Conservation (phyloP, 2,888 invertebrate species). For the Prosopocoilus inquinatus region DNA sequence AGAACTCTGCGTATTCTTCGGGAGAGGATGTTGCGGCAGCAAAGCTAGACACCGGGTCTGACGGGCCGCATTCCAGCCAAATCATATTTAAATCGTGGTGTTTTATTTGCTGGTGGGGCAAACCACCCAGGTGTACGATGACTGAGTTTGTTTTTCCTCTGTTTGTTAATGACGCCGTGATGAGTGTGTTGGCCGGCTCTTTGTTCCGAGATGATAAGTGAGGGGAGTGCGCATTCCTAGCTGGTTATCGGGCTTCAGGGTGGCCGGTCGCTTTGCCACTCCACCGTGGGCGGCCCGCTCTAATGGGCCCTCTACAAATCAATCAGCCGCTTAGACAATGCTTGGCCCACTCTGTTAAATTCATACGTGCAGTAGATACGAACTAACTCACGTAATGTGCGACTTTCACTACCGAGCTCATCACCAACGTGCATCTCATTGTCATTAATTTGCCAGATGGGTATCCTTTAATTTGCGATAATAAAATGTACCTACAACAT, state of each 20-base stretch:
- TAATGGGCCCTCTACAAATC: slow-evolving; percentile 48
- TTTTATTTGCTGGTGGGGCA: slow-evolving; percentile 35
- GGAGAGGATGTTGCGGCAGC: no score
- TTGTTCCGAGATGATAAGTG: slow-evolving; percentile 37
- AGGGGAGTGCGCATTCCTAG: slow-evolving; percentile 40
- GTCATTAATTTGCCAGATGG: no score
- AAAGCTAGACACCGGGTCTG: slow-evolving; percentile 47
- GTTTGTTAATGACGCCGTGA: slow-evolving; percentile 52
- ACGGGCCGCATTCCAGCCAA: slow-evolving; percentile 45
- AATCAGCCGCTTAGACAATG: slow-evolving; percentile 36
- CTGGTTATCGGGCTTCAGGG: slow-evolving; percentile 47
- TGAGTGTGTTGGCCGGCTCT: slow-evolving; percentile 46
- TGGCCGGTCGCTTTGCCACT: slow-evolving; percentile 40
- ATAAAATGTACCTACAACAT: no score
- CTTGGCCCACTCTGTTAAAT: slow-evolving; percentile 5
- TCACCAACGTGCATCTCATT: no score
- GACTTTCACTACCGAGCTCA: no score
- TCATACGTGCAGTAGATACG: slow-evolving; percentile 2
- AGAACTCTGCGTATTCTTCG: not conserved
- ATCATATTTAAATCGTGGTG: slow-evolving; percentile 42
- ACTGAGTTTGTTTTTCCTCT: slow-evolving; percentile 50
- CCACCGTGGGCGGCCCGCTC: slow-evolving; percentile 43
- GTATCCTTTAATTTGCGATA: no score
- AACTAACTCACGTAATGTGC: not conserved
- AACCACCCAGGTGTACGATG: slow-evolving; percentile 51